phyloP scores from a whole-genome alignment of 1,140 invertebrate species.

The Euborellia annulipes region DNA sequence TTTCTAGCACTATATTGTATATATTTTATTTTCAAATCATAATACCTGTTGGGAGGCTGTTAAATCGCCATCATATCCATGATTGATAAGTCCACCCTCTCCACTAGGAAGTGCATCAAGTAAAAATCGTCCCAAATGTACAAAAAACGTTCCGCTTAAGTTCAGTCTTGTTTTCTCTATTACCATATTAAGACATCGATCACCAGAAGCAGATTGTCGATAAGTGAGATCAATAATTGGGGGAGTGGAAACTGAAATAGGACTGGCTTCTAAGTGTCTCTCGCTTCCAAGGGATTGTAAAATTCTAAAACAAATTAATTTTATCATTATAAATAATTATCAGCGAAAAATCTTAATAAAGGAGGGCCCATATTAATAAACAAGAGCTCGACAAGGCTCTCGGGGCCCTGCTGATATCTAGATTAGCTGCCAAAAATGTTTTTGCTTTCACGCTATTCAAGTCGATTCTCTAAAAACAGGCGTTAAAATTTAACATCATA shows the following conservation, averaged over 20 bases:
- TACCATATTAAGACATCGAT: slow-evolving; percentile 45
- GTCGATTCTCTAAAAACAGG: too few relatives aligned
- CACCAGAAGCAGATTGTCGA: slow-evolving; percentile 42
- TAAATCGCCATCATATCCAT: slow-evolving; percentile 43
- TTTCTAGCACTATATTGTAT: too few relatives aligned
- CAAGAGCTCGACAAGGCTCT: too few relatives aligned
- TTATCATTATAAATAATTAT: too few relatives aligned
- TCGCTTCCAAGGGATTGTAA: slow-evolving; percentile 47
- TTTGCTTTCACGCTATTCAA: too few relatives aligned
- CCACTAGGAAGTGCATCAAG: slow-evolving; percentile 44
- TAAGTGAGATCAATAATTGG: slow-evolving; percentile 49
- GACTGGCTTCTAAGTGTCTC: slow-evolving; percentile 35
- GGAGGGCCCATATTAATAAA: too few relatives aligned
- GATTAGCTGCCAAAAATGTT: too few relatives aligned
- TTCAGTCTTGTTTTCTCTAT: slow-evolving; percentile 57
- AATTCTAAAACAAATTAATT: slow-evolving; percentile 37
- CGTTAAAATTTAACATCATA: too few relatives aligned
- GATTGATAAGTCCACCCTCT: slow-evolving; percentile 48
- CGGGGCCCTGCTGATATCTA: too few relatives aligned
- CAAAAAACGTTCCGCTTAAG: slow-evolving; percentile 51
- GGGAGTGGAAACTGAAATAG: slow-evolving; percentile 44
- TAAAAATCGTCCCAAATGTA: slow-evolving; percentile 47
- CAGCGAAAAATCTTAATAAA: too few relatives aligned
- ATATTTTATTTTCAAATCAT: too few relatives aligned
- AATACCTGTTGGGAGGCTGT: not conserved